Percentiles rank a stretch among this genome's conserved stretches.
These are phyloP conservation scores for Hyposmocoma kahamanoa DNA, from an alignment of 1,140 invertebrate genomes.

Conservation along the genomic window DNA sequence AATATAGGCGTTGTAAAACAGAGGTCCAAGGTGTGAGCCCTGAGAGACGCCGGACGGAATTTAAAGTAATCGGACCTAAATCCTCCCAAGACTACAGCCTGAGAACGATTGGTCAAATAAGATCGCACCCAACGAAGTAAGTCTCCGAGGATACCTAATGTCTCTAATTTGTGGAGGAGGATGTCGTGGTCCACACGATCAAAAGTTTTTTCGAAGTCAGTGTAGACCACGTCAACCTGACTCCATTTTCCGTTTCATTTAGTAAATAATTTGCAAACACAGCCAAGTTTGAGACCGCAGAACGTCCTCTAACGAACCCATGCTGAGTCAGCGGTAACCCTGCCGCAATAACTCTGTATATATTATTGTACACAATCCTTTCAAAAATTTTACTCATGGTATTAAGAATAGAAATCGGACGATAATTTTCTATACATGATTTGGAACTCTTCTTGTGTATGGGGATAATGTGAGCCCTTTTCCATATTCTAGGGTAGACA, in stretches of 20 bases:
- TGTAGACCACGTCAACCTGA: slow-evolving; percentile 11
- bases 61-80: neutral
- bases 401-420: neutral
- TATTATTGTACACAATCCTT: neutral
- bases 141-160: neutral
- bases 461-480: slow-evolving; percentile 2
- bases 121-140: neutral
- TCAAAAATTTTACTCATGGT: neutral
- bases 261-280: neutral
- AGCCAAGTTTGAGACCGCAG: slow-evolving; percentile 7
- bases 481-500: neutral
- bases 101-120: neutral
- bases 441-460: neutral
- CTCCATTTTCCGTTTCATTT: neutral
- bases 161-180: too few relatives aligned
- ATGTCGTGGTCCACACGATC: slow-evolving; percentile 7
- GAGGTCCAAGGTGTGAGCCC: too few relatives aligned
- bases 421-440: slow-evolving; percentile 1
- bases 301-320: slow-evolving; percentile 9
- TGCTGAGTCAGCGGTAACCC: slow-evolving; percentile 4
- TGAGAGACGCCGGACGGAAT: too few relatives aligned
- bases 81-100: neutral
- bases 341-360: neutral
- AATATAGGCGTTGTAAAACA: neutral
- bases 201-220: slow-evolving; percentile 13